A percentile compares a stretch with the other conserved stretches of the same genome.
Conservation (phyloP, 2,113 vertebrate genomes). For the Lophius piscatorius region DNA sequence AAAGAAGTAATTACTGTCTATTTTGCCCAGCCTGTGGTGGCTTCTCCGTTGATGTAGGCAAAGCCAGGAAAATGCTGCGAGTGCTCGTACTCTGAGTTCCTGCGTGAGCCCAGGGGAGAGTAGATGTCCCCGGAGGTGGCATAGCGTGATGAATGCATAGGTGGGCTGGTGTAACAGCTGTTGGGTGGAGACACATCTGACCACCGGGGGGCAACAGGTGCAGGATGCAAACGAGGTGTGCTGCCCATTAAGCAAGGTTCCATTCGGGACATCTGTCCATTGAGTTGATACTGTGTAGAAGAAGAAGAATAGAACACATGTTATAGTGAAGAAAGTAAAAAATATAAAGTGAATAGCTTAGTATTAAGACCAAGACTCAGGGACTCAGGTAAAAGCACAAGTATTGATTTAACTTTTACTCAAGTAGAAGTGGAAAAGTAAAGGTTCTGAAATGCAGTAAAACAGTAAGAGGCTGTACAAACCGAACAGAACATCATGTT, state of each 20-base stretch:
- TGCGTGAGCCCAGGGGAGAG: slow-evolving; percentile 88
- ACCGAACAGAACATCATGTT: no score
- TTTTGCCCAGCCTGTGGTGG: slow-evolving; percentile 97
- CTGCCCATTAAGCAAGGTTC: slow-evolving; percentile 96
- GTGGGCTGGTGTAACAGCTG: slow-evolving; percentile 91
- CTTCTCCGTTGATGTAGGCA: slow-evolving; percentile 98
- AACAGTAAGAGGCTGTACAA: no score
- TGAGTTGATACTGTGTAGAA: slow-evolving; percentile 90
- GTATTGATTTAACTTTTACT: no score
- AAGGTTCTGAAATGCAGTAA: no score
- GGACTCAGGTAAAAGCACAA: no score
- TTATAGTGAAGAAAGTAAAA: no score
- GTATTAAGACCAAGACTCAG: no score
- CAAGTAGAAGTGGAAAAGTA: no score
- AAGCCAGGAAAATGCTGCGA: slow-evolving; percentile 99
- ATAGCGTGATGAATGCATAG: slow-evolving; percentile 94
- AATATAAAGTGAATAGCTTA: no score
- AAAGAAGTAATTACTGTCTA: slow-evolving; percentile 51
- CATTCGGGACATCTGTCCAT: slow-evolving; percentile 93
- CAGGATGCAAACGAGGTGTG: slow-evolving; percentile 90
- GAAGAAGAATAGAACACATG: background rate
- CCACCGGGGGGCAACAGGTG: slow-evolving; percentile 93
- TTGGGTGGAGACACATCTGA: slow-evolving; percentile 91
- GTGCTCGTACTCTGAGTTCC: slow-evolving; percentile 98
- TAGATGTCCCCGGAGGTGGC: slow-evolving; percentile 93